These are phyloP conservation scores for Discoglossus pictus DNA, from an alignment of 2,797 vertebrate species.

Conservation along the genomic window DNA sequence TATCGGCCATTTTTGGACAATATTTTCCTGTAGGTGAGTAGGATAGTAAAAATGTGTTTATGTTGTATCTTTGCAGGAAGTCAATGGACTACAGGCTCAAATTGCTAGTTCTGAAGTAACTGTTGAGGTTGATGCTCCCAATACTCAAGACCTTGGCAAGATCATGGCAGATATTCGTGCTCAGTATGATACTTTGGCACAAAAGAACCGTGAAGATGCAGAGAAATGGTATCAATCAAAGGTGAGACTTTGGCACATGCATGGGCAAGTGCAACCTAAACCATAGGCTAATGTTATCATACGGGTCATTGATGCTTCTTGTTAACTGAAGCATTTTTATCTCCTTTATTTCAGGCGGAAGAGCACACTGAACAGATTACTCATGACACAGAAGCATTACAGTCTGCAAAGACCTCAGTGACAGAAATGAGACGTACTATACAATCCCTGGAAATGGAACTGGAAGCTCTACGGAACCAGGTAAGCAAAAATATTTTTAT, in stretches of 20 bases:
- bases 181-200: slow-evolving; percentile 86
- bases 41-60: too few species aligned
- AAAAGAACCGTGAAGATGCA: slow-evolving; percentile 87
- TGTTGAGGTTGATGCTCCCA: slow-evolving; percentile 88
- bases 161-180: slow-evolving; percentile 86
- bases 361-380: slow-evolving; percentile 78
- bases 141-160: slow-evolving; percentile 84
- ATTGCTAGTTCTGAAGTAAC: slow-evolving; percentile 82
- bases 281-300: too few species aligned
- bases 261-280: too few species aligned
- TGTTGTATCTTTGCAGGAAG: slow-evolving; percentile 70
- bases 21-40: too few species aligned
- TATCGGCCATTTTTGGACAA: too few species aligned
- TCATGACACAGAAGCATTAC: slow-evolving; percentile 80
- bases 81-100: slow-evolving; percentile 82
- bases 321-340: not conserved
- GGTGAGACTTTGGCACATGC: too few species aligned
- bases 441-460: slow-evolving; percentile 85
- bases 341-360: slow-evolving; percentile 73
- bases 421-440: slow-evolving; percentile 79
- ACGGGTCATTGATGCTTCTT: not conserved
- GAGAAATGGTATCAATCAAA: slow-evolving; percentile 85
- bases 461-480: slow-evolving; percentile 84
- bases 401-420: slow-evolving; percentile 70
- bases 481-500: too few species aligned